phyloP scores from a whole-genome alignment of 2,113 vertebrate genomes.

The Eonycteris spelaea region DNA sequence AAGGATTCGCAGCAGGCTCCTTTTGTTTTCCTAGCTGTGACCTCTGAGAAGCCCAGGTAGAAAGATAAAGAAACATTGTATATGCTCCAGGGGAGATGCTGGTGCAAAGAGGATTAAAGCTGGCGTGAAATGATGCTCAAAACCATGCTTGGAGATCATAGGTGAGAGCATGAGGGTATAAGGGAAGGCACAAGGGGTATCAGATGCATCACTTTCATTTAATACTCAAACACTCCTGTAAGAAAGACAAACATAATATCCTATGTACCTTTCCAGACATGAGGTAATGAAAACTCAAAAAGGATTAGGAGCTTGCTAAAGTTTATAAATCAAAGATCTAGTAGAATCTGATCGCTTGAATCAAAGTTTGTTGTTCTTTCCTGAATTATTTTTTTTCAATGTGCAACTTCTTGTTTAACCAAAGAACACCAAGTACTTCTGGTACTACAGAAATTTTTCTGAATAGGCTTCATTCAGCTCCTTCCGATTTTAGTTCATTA shows the following conservation, averaged over 20 bases:
- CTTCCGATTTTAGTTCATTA: neutral
- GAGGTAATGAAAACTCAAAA: neutral
- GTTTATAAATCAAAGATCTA: neutral
- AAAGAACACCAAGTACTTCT: neutral
- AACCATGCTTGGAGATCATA: neutral
- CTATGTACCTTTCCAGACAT: neutral
- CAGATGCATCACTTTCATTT: neutral
- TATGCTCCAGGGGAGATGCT: neutral
- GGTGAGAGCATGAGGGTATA: accelerated
- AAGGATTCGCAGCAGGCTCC: neutral
- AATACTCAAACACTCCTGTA: neutral
- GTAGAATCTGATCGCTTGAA: neutral
- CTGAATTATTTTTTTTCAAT: neutral
- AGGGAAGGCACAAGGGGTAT: accelerated
- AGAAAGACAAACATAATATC: neutral
- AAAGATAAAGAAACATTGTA: neutral
- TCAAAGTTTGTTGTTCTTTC: neutral
- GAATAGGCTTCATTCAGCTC: neutral
- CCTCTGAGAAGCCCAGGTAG: neutral
- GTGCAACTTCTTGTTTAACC: neutral
- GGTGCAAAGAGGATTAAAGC: neutral
- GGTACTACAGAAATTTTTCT: neutral
- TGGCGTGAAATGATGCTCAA: neutral
- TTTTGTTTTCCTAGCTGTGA: neutral
- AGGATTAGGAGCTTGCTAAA: neutral